These are phyloP conservation scores for Tringa solitaria DNA, from an alignment of 2,113 vertebrate species.

Conservation along the genomic window DNA sequence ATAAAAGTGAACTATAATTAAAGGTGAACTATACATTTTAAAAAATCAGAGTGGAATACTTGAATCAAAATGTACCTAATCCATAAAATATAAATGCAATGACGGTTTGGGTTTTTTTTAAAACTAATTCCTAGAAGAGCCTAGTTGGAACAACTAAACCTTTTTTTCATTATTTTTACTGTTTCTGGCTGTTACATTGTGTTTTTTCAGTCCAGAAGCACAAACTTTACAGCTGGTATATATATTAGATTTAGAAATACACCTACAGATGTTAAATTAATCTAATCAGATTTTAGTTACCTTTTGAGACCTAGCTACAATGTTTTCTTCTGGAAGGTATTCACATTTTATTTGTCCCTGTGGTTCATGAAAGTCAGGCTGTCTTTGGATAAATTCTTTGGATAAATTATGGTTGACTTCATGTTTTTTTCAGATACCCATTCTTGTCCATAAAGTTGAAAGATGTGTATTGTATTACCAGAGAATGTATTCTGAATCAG, in stretches of 20 bases:
- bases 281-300: not conserved
- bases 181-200: not conserved
- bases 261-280: constrained; percentile 12
- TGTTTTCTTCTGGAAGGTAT: not conserved
- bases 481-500: not conserved
- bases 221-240: not conserved
- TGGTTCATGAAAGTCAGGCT: not conserved
- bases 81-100: not conserved
- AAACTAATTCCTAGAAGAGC: not conserved
- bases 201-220: not conserved
- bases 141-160: not conserved
- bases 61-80: not conserved
- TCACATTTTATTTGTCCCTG: not conserved
- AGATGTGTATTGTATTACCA: not conserved
- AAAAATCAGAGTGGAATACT: not conserved
- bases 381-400: not conserved
- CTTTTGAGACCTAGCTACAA: not conserved
- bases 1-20: not conserved
- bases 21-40: not conserved
- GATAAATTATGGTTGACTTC: not conserved
- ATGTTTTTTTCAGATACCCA: not conserved
- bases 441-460: not conserved
- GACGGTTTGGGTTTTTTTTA: not conserved
- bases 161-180: not conserved
- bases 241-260: constrained; percentile 2